A percentile compares a stretch with the other conserved stretches of the same genome.
phyloP scores from a whole-genome alignment of 1,140 invertebrate genomes.

The Forficula auricularia region DNA sequence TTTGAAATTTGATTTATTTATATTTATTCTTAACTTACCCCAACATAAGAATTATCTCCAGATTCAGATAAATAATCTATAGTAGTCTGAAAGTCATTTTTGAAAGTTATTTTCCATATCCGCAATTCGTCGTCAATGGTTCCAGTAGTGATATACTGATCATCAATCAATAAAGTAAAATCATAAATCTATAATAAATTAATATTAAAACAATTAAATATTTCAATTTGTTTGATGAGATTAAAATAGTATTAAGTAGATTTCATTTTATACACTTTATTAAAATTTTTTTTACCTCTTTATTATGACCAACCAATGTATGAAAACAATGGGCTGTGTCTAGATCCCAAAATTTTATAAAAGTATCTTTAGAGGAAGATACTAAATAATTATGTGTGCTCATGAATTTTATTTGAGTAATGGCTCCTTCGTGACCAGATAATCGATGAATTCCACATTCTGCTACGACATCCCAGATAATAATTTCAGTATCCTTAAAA shows the following conservation, averaged over 20 bases:
- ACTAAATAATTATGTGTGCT: slow-evolving; percentile 59
- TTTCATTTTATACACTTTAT: background rate
- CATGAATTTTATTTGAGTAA: slow-evolving; percentile 80
- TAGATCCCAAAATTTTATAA: slow-evolving; percentile 95
- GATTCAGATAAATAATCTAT: no score
- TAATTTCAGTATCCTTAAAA: slow-evolving; percentile 72
- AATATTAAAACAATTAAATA: slow-evolving; percentile 11
- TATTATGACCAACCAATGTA: slow-evolving; percentile 65
- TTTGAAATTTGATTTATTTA: no score
- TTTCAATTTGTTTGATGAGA: no score
- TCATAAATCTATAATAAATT: slow-evolving; percentile 54
- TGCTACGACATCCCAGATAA: slow-evolving; percentile 86
- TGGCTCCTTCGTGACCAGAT: slow-evolving; percentile 75
- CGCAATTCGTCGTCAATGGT: slow-evolving; percentile 65
- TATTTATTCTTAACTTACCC: no score
- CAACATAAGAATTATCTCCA: no score
- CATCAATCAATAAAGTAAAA: slow-evolving; percentile 58
- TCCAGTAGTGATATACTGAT: slow-evolving; percentile 69
- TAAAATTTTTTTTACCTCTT: slow-evolving; percentile 36
- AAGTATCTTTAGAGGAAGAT: slow-evolving; percentile 82
- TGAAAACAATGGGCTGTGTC: slow-evolving; percentile 89
- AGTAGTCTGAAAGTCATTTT: no score
- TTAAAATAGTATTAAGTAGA: no score
- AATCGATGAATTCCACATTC: slow-evolving; percentile 77
- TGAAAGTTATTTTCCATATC: slow-evolving; percentile 51